phyloP scores from a whole-genome alignment of 30 jellyfish, hydroid and myxozoan species.

The Nemopilema nomurai region DNA sequence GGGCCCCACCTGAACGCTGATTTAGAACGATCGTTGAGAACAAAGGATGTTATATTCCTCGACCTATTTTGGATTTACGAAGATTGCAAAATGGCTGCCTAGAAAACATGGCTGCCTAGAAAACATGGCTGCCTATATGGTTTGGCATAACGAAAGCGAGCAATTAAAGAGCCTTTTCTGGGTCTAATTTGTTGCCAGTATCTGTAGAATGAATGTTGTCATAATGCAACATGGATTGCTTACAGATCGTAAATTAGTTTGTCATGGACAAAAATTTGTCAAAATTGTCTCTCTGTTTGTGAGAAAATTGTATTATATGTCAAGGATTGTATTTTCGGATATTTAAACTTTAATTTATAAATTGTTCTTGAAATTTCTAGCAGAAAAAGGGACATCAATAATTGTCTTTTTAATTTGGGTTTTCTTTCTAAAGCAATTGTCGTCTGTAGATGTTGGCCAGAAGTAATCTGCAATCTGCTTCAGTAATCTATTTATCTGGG shows the following conservation, averaged over 20 bases:
- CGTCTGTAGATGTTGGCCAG: neutral
- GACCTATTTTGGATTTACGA: too few species aligned
- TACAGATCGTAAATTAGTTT: neutral
- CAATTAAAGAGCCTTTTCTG: too few species aligned
- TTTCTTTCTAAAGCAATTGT: neutral
- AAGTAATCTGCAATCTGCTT: too few species aligned
- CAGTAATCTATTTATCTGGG: too few species aligned
- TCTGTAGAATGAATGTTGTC: neutral
- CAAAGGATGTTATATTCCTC: too few species aligned
- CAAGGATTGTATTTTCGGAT: conserved; percentile 32
- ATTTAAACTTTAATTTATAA: conserved; percentile 33
- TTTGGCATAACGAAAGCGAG: too few species aligned
- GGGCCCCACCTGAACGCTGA: too few species aligned
- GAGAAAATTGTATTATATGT: conserved; percentile 9
- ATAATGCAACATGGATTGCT: neutral
- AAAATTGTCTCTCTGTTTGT: neutral
- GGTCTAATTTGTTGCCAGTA: neutral
- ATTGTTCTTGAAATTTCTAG: conserved; percentile 19
- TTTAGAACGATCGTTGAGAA: too few species aligned
- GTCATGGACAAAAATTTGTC: neutral
- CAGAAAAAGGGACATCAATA: neutral
- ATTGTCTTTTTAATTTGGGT: neutral
- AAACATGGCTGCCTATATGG: too few species aligned
- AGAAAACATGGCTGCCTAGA: too few species aligned
- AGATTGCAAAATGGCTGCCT: too few species aligned